Conservation (phyloP, 2,113 vertebrate genomes). For the Tamias sibiricus region DNA sequence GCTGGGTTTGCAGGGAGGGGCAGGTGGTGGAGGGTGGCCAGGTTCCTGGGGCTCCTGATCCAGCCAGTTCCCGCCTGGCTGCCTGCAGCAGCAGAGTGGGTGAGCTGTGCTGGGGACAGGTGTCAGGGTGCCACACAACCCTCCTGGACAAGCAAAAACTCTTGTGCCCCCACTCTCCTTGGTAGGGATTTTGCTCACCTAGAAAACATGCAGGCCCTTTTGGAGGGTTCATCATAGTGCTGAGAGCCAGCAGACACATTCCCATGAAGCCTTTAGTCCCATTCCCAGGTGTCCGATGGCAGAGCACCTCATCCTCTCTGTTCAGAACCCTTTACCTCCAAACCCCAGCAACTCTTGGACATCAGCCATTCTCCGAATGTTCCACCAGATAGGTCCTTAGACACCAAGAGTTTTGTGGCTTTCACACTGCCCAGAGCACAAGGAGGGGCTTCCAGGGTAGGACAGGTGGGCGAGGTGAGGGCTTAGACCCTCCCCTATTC, state of each 20-base stretch:
- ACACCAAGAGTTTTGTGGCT: background rate
- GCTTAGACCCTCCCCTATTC: background rate
- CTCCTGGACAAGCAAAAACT: background rate
- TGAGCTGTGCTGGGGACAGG: background rate
- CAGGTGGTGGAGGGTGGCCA: fast-evolving
- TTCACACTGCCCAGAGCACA: background rate
- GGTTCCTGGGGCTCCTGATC: background rate
- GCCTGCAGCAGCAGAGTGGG: too few species aligned
- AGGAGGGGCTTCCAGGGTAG: background rate
- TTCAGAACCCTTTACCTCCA: background rate
- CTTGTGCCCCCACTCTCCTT: background rate
- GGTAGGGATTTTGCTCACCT: background rate
- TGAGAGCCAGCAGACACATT: background rate
- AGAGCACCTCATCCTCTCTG: background rate
- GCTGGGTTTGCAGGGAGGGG: background rate
- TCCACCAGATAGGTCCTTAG: background rate
- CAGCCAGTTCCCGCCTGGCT: background rate
- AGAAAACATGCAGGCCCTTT: background rate
- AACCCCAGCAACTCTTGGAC: background rate
- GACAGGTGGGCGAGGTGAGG: background rate
- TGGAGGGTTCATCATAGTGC: too few species aligned
- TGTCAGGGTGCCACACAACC: background rate
- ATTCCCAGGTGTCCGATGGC: background rate
- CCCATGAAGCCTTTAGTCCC: background rate
- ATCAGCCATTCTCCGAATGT: background rate